Base-by-base conservation (phyloP, 2,888 invertebrate genomes). In the Leucophora obtusa region DNA sequence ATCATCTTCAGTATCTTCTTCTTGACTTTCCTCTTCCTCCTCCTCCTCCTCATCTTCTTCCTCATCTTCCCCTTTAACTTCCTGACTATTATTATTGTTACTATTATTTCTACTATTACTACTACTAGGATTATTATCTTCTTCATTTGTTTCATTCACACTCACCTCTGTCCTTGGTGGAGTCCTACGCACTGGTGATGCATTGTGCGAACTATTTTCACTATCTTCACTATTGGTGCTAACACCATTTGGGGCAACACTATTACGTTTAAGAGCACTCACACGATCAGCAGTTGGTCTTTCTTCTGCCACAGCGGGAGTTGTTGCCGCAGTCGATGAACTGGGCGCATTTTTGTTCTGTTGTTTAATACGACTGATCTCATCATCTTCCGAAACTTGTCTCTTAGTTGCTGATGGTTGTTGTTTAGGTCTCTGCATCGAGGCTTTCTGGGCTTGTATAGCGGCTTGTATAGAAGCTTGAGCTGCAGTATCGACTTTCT, bases 351-450 rank as follows among this genome's bases (percentile, higher is more conserved):
- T 93, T 89, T 96, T 96, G 87, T 96, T 97, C 90, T 96, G 95
- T 87, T 95, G 94, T 91, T 97, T 97, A 83, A 96, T 95, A 86
- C 95, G 93, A 10, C 95, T 92, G 82, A 97, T 96, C 89, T 97
- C 97, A 87, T 97, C 96, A 86, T 96, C 97, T 91, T 97, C 97
- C 88, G 96, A 96, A 83, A 94, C 93, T 90, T 96, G 96, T 79
- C 96, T 92, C 62, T 93, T 93, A 10, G 95, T 92, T n/a, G 93
- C 92, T 54, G 92, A 90, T 8, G 91, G 91, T 65, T 92, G 91
- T 63, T 90, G 89, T 87, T 89, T 87, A 85, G 91, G 87, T 86
- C 91, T 90, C 24, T 91, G 91, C 82, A 91, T 92, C 71, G 92
- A 91, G 10, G 91, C 91, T 87, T 92, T 92, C 82, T 92, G 91